Evolutionary conservation across 2,113 vertebrate genomes (phyloP).

Genomic region (Perca schrenkii): DNA sequence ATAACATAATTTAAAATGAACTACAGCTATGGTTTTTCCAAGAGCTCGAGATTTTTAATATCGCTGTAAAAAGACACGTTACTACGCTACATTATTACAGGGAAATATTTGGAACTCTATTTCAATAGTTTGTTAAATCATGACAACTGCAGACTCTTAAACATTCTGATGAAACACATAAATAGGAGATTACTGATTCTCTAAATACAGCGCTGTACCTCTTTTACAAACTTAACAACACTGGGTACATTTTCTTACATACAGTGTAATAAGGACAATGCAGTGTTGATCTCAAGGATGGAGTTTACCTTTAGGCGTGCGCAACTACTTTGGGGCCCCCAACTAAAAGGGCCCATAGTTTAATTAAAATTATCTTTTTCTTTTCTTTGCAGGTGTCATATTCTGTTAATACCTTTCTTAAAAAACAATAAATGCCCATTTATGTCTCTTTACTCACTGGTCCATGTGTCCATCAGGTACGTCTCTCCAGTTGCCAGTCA

Average conservation of each 20-base stretch:
- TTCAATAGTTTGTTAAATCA: background rate
- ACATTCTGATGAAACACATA: background rate
- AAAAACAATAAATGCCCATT: background rate
- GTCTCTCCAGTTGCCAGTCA: slow-evolving; percentile 17
- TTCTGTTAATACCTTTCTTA: background rate
- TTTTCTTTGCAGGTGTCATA: background rate
- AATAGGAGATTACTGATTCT: background rate
- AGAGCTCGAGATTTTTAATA: background rate
- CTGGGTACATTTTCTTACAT: background rate
- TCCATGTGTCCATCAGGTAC: slow-evolving; percentile 76
- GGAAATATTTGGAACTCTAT: background rate
- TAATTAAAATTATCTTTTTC: background rate
- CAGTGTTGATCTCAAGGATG: background rate
- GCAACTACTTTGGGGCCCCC: background rate
- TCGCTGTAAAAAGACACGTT: too few relatives aligned
- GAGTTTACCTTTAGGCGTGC: background rate
- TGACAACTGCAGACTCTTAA: background rate
- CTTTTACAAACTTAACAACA: background rate
- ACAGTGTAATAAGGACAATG: background rate
- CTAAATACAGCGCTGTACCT: background rate
- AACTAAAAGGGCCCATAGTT: background rate
- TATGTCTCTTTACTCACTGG: slow-evolving; percentile 87
- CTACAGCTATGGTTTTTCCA: background rate
- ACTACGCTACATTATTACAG: background rate
- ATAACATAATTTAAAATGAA: background rate